Evolutionary conservation across 2,113 vertebrate genomes (phyloP).

Genomic region (Ochotona curzoniae): DNA sequence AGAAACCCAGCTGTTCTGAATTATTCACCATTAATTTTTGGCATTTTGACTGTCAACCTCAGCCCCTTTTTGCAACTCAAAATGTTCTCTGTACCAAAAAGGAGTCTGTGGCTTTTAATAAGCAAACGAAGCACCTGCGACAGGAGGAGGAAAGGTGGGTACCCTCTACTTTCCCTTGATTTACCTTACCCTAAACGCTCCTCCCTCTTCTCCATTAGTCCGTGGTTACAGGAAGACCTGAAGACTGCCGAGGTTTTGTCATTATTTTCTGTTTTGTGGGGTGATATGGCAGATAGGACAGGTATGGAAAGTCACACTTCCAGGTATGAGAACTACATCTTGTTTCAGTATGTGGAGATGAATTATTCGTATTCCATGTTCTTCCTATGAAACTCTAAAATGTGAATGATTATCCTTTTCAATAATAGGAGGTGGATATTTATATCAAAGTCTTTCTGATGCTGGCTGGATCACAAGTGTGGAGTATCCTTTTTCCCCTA

Average conservation of each 20-base stretch:
- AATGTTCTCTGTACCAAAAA: background rate
- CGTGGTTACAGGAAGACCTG: background rate
- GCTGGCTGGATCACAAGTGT: background rate
- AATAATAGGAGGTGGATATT: background rate
- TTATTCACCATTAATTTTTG: background rate
- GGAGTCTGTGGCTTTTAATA: background rate
- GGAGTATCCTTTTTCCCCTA: background rate
- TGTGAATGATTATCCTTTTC: background rate
- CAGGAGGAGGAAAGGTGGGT: background rate
- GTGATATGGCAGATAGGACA: too few relatives aligned
- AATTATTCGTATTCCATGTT: constrained; percentile 43
- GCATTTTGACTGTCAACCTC: background rate
- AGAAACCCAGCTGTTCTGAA: constrained; percentile 52
- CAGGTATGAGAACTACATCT: background rate
- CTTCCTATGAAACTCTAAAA: constrained; percentile 8
- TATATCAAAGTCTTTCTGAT: background rate
- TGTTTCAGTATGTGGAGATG: constrained; percentile 19
- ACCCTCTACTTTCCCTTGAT: background rate
- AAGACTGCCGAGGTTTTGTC: background rate
- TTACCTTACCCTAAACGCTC: background rate
- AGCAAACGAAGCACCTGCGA: background rate
- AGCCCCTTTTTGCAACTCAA: background rate
- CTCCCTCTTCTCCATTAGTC: background rate
- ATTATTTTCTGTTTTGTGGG: background rate
- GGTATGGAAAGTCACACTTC: background rate